Base-by-base conservation (phyloP, 2,113 vertebrate species). In the Strix aluco region DNA sequence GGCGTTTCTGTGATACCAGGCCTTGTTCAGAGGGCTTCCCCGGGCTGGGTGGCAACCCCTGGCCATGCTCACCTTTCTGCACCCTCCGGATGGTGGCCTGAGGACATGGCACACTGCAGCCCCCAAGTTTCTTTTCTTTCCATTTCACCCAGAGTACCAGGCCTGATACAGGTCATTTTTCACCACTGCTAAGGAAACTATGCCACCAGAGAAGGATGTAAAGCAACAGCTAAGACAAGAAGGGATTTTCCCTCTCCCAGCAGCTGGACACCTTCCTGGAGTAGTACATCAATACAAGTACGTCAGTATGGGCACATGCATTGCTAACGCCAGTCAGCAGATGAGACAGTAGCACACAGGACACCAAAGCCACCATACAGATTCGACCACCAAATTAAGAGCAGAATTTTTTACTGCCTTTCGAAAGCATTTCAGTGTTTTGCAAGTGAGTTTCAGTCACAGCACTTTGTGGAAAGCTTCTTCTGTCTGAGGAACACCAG, bases 81-180 rank as follows among this genome's bases (percentile, higher is more conserved):
- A 40, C 6, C 15, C 6, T 73, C 34, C 0, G 0, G 13, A 18
- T 16, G 30, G 49, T 16, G 30, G n/a, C 47, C 38, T 21, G 38
- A 66, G 73, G 38, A 63, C 47, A 38, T 0, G 4, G 51, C 70
- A 57, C 25, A 11, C 19, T 4, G 9, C 61, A 58, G 46, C 55
- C 46, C 11, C 71, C 13, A 3, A 4, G 3, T 2, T 88, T 9
- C 47, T 40, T 58, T 46, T 27, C 26, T 22, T 75, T 55, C 54
- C 8, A 0, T 32, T 72, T 69, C 67, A 69, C 32, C 8, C 6
- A 4, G 51, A 47, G 40, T 8, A 14, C 30, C 44, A 36, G 75
- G 32, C 30, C 59, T 61, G 34, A 44, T 7, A 27, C 7, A 11
- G 29, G 15, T 18, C 10, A 4, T 62, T 81, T 34, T 70, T 46